These are phyloP conservation scores for Ceratosolen solmsi DNA, from an alignment of 1,140 invertebrate genomes.

Conservation along the genomic window DNA sequence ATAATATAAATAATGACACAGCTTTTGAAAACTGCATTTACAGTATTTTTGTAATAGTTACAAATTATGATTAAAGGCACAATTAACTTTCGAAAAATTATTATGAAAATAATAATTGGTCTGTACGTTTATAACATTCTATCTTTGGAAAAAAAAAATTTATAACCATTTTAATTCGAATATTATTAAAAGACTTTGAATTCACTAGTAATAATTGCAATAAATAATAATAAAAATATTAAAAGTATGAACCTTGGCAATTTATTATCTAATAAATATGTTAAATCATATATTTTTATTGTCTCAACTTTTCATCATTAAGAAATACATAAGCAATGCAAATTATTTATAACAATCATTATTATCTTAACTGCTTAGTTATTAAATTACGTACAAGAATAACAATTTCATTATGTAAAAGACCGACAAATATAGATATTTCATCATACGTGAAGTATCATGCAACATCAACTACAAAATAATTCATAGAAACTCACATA, in stretches of 20 bases:
- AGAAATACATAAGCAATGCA: not conserved
- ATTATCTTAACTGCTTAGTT: not conserved
- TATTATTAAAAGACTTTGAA: no score
- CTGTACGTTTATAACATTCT: no score
- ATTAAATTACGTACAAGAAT: not conserved
- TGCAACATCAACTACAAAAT: not conserved
- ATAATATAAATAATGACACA: not conserved
- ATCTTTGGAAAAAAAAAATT: no score
- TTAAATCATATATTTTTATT: not conserved
- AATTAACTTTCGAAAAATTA: not conserved
- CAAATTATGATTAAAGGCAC: not conserved
- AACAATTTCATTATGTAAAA: not conserved
- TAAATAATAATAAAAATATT: no score
- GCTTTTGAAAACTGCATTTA: not conserved
- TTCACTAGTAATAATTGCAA: no score
- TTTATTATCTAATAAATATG: no score
- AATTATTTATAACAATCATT: not conserved
- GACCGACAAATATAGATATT: not conserved
- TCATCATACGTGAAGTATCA: not conserved
- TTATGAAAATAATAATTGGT: not conserved
- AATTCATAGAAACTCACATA: not conserved
- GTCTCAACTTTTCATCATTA: not conserved
- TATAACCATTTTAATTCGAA: no score
- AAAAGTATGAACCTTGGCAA: no score
- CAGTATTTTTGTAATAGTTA: no score